phyloP scores from a whole-genome alignment of 2,113 vertebrate genomes.

The Sylvilagus bachmani region DNA sequence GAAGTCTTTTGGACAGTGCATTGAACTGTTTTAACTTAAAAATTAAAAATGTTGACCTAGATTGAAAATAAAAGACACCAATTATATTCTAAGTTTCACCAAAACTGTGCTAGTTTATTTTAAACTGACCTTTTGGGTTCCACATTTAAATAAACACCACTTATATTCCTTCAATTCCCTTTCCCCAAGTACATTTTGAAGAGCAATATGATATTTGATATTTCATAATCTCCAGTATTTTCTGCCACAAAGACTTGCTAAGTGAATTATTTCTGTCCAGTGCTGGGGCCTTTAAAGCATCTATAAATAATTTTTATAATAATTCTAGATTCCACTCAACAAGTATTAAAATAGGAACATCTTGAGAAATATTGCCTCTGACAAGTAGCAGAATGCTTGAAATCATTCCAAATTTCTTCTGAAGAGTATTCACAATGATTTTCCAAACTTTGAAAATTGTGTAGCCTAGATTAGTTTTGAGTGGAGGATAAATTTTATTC shows the following conservation, averaged over 20 bases:
- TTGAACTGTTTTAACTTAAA: neutral
- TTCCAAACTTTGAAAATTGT: neutral
- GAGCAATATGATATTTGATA: neutral
- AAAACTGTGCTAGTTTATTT: neutral
- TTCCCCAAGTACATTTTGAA: neutral
- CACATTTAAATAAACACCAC: neutral
- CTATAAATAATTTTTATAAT: neutral
- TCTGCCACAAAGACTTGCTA: neutral
- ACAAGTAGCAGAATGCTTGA: conserved; percentile 7
- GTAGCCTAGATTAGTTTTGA: neutral
- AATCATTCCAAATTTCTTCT: neutral
- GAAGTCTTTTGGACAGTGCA: neutral
- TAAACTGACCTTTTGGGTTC: neutral
- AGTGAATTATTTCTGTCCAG: neutral
- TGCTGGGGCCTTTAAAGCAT: neutral
- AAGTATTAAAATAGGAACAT: conserved; percentile 30
- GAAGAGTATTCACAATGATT: neutral
- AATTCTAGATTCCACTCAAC: conserved; percentile 8
- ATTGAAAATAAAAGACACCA: neutral
- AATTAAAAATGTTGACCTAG: neutral
- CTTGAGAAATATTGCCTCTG: neutral
- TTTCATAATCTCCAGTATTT: neutral
- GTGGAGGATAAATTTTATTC: neutral
- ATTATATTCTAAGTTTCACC: neutral
- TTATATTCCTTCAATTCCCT: neutral